Evolutionary conservation across 2,888 invertebrate genomes (phyloP).

Genomic region (Caenorhabditis virilis): DNA sequence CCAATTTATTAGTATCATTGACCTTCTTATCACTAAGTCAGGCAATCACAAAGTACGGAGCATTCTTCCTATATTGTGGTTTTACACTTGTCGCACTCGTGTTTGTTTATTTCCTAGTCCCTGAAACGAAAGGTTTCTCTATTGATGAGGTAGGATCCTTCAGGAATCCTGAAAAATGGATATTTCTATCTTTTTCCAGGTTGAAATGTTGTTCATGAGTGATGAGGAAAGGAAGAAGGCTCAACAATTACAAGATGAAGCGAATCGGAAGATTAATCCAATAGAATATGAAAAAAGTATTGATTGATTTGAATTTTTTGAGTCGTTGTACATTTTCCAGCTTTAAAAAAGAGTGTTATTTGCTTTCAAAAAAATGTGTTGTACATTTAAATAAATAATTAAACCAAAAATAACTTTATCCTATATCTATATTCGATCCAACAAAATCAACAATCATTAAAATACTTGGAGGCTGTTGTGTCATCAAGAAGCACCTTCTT

Average conservation of each 20-base stretch:
- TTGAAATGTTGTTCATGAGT: constrained; percentile 64
- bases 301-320: no score
- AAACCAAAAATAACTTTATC: not conserved
- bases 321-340: no score
- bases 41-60: constrained; percentile 65
- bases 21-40: constrained; percentile 70
- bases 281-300: no score
- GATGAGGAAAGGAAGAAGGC: constrained; percentile 49
- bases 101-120: constrained; percentile 71
- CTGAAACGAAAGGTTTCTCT: constrained; percentile 73
- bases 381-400: no score
- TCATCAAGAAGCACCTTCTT: constrained; percentile 66
- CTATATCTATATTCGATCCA: no score
- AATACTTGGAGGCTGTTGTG: constrained; percentile 56
- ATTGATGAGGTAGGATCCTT: constrained; percentile 73
- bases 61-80: constrained; percentile 73
- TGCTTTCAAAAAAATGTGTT: no score
- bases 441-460: constrained; percentile 58
- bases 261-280: no score
- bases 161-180: no score
- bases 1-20: constrained; percentile 72
- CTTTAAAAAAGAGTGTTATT: no score
- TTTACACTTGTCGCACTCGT: constrained; percentile 71
- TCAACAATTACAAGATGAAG: constrained; percentile 26
- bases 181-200: no score